Conservation (phyloP, 2,113 vertebrate species). For the Oceanodroma tethys region DNA sequence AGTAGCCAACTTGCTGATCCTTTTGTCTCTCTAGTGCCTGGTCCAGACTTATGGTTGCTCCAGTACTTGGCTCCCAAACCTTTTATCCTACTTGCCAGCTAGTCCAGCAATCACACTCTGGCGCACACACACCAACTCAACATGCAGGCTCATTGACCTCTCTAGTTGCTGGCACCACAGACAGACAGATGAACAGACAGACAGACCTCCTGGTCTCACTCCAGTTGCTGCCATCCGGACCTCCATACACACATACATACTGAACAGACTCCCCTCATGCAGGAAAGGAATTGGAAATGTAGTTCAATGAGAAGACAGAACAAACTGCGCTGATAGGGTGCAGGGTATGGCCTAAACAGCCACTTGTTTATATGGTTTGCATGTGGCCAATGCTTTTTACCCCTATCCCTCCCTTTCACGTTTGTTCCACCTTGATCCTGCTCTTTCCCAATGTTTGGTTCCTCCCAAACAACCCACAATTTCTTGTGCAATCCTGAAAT, state of each 20-base stretch:
- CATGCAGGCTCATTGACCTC: neutral
- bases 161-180: neutral
- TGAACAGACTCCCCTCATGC: neutral
- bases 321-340: fast-evolving
- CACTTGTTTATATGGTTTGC: neutral
- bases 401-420: neutral
- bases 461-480: neutral
- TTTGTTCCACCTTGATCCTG: neutral
- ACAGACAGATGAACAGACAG: neutral
- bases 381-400: neutral
- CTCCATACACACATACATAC: neutral
- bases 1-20: neutral
- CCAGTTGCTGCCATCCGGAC: neutral
- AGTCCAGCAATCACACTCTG: neutral
- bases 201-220: neutral
- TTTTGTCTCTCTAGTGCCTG: neutral
- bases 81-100: neutral
- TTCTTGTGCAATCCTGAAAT: neutral
- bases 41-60: neutral
- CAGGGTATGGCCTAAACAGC: neutral
- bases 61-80: neutral
- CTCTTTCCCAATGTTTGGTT: neutral
- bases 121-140: neutral
- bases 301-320: neutral
- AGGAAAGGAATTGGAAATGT: neutral